Percentiles rank a stretch among this genome's conserved stretches.
phyloP scores from a whole-genome alignment of 92 coral and sea anemone species.

The Bergia sp. region DNA sequence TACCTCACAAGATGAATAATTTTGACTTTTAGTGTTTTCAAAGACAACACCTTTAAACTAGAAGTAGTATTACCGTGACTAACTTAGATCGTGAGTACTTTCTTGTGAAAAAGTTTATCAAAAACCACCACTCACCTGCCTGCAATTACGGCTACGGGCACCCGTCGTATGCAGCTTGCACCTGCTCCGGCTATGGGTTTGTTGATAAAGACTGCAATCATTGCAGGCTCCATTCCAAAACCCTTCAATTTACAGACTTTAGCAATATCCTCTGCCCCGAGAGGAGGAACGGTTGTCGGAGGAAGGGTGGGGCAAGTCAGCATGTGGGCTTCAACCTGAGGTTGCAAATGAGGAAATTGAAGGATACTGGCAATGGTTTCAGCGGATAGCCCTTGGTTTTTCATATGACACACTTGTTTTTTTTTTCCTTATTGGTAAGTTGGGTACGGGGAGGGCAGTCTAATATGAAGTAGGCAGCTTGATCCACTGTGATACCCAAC shows the following conservation, averaged over 20 bases:
- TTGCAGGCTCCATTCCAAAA: background rate
- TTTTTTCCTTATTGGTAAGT: background rate
- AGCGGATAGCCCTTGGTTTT: background rate
- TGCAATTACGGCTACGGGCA: background rate
- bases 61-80: too few species aligned
- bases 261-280: background rate
- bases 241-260: background rate
- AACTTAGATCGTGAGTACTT: too few species aligned
- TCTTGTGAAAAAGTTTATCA: too few species aligned
- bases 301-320: constrained; percentile 4
- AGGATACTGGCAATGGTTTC: background rate
- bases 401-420: background rate
- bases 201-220: background rate
- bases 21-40: too few species aligned
- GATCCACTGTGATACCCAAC: background rate
- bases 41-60: too few species aligned
- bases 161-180: background rate
- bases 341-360: background rate
- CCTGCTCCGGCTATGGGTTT: background rate
- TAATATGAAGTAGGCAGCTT: background rate
- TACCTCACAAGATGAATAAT: too few species aligned
- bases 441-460: constrained; percentile 10
- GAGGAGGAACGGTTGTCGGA: constrained; percentile 15
- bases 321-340: background rate
- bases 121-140: background rate